phyloP scores from a whole-genome alignment of 2,797 vertebrate species.

The Squalus acanthias region DNA sequence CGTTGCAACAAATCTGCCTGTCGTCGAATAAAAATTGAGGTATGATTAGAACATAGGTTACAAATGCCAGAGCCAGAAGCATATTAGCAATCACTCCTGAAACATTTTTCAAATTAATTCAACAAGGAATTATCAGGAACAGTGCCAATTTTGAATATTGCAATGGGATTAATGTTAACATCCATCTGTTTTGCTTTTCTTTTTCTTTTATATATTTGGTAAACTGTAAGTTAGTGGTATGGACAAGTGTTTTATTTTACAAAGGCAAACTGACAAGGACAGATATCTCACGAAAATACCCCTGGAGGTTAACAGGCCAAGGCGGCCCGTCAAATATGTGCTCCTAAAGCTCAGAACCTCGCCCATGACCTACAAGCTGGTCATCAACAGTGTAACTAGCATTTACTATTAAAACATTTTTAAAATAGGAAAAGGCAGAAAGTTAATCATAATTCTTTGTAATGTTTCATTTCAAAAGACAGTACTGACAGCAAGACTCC shows the following conservation, averaged over 20 bases:
- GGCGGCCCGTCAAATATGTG: neutral
- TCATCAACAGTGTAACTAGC: neutral
- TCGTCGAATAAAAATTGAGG: neutral
- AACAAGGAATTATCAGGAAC: neutral
- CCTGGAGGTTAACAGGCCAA: neutral
- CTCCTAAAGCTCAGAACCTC: neutral
- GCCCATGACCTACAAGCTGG: neutral
- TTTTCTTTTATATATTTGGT: neutral
- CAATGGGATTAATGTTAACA: neutral
- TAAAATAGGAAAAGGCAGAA: neutral
- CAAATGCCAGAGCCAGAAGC: neutral
- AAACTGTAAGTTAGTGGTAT: neutral
- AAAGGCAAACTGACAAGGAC: neutral
- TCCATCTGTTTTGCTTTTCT: neutral
- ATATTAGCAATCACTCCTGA: neutral
- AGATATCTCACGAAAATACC: neutral
- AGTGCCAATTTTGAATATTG: neutral
- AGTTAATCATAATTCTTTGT: neutral
- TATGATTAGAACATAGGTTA: neutral
- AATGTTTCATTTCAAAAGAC: neutral
- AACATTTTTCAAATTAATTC: neutral
- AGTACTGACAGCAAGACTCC: neutral
- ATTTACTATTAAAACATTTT: neutral
- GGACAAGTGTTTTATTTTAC: neutral
- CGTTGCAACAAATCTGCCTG: neutral